Evolutionary conservation across 2,888 invertebrate species (phyloP), one percentile per base, ranked within the genome.

Genomic region (Adineta ricciae): DNA sequence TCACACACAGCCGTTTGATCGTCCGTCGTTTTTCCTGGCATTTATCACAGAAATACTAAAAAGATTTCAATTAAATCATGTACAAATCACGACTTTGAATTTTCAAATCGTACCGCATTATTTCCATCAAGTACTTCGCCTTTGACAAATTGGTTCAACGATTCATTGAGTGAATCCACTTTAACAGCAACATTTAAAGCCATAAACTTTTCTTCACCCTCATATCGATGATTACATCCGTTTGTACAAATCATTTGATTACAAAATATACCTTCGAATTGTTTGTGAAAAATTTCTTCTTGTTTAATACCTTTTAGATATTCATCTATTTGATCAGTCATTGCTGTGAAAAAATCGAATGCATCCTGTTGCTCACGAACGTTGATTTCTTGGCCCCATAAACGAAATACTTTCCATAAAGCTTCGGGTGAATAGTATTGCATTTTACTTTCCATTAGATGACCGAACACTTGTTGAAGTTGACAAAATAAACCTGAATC

Each of bases 161-260:
- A 91, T 86, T 92, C 92, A 86, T 91, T 90, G 83, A 92, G 88
- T 32, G 90, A 91, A 82, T 89, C 89, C 86, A 91, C 91, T 88
- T 91, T 91, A 72, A 92, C 91, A 1, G 92, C 91, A 86, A 92
- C 88, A 87, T 92, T 92, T 64, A 92, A 88, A 0, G 91, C 91
- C 87, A 90, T 90, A 88, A 92, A 92, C 4, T 90, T 89, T 87
- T 92, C 91, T 87, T 92, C 91, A 86, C 91, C 88, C 87, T 92
- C 92, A 88, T 82, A 84, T 90, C 91, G 89, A 87, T 92, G 92
- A 52, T 91, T 91, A 87, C 92, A 92, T 9, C 78, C 78, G 86
- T 91, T 92, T 87, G 91, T 90, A 87, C 92, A 92, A 84, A 92
- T 91, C 87, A 91, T 92, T 87, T 92, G 92, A 88, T 92, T 92